Conservation (phyloP, 2,888 invertebrate species). For the Calameuta idolon region DNA sequence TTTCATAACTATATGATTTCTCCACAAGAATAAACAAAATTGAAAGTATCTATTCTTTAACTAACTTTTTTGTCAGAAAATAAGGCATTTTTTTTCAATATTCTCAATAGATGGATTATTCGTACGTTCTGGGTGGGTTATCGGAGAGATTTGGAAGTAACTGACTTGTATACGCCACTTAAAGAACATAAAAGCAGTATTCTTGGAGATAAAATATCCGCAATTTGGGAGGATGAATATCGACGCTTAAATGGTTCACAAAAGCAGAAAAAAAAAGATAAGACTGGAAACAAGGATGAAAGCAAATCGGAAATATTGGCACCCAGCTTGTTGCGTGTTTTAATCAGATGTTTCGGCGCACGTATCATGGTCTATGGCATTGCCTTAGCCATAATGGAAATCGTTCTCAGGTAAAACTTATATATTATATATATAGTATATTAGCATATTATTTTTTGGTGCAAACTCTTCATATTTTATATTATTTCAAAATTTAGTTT, state of each 20-base stretch:
- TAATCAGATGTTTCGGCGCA: slow-evolving; percentile 74
- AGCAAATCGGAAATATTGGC: slow-evolving; percentile 50
- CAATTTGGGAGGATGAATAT: slow-evolving; percentile 73
- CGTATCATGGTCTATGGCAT: slow-evolving; percentile 75
- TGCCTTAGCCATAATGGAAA: slow-evolving; percentile 74
- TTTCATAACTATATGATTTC: background rate
- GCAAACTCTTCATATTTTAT: background rate
- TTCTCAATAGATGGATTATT: slow-evolving; percentile 74
- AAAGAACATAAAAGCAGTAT: slow-evolving; percentile 76
- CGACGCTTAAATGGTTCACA: slow-evolving; percentile 33
- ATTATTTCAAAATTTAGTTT: background rate
- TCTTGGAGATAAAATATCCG: slow-evolving; percentile 75
- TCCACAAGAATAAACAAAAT: background rate
- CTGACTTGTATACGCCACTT: slow-evolving; percentile 76
- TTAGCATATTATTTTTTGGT: background rate
- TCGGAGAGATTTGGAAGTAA: slow-evolving; percentile 74
- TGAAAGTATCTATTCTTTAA: background rate
- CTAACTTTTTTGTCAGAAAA: background rate
- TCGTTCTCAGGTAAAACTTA: slow-evolving; percentile 70
- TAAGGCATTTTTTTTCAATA: slow-evolving; percentile 15
- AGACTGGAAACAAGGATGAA: slow-evolving; percentile 4
- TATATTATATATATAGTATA: background rate
- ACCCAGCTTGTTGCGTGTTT: slow-evolving; percentile 73
- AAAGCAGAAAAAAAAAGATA: slow-evolving; percentile 22
- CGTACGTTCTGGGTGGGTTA: slow-evolving; percentile 78